Evolutionary conservation across 2,113 vertebrate genomes (phyloP), one percentile per base, ranked within the genome.

Genomic region (Lota lota): DNA sequence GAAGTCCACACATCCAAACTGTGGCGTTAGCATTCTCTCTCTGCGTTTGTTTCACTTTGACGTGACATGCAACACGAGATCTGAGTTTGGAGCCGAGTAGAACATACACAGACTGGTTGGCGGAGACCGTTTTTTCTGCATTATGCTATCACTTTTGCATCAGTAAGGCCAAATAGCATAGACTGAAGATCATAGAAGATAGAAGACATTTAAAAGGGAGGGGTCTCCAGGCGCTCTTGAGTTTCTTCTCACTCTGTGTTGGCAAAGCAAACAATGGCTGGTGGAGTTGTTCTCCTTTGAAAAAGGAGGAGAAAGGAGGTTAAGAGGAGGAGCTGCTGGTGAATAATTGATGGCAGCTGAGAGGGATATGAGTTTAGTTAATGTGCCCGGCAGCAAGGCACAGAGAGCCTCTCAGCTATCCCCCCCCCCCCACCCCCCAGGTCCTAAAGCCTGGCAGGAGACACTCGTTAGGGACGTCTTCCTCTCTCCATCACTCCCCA

Each of bases 301-400:
- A 82, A 83, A 79, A 1, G 40, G 79, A 68, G 70, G 64, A 76
- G 78, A 71, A 62, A 22, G 18, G 71, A 64, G 70, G 65, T 17
- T 56, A 51, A 71, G 63, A 47, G 58, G 28, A 72, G 75, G 24
- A 74, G 74, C 64, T 7, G 58, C 24, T 50, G 76, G 67, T 93
- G 83, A 93, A 93, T 92, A 91, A 93, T 92, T 90, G 85, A 93
- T 90, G 75, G 78, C 89, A 83, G 90, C 92, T 92, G 89, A 92
- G 91, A 91, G 91, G 91, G 84, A 88, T 91, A 91, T 92, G 88
- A 92, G 89, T 93, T 92, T 92, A 92, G 89, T 89, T 93, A 92
- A 93, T 92, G 92, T 92, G 91, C 90, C 91, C 90, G 82, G 89
- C 87, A 92, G 91, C 91, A 14, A 76, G 72, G 82, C 83, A 88